Evolutionary conservation across 2,888 invertebrate species (phyloP), one percentile per base, ranked within the genome.

Genomic region (Antheraea yamamai): DNA sequence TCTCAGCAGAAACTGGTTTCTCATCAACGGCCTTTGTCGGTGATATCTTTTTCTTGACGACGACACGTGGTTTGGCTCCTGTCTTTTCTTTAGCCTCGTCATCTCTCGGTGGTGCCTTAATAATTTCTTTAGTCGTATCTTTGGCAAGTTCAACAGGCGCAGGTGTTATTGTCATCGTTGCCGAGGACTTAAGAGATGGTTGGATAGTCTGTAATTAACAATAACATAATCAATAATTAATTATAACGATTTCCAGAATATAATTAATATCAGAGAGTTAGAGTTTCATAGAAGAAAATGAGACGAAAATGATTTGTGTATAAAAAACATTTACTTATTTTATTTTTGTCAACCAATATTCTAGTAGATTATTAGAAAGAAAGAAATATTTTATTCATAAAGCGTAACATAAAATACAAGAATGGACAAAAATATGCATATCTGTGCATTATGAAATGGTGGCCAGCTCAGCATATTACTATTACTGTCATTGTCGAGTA

Each of bases 131-230:
- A 2, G 90, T 90, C 6, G 88, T 81, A 77, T 91, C 92, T 61
- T 84, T 88, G 8, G 81, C 82, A 0, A 92, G 87, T 66, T 83
- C 84, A 0, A 83, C 73, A 0, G 88, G 82, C 1, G 86, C 79
- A 0, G 92, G 91, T 10, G 89, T 83, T 78, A 94, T 93, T 4
- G 92, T 94, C 70, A 95, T 94, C 0, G 95, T 94, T 8, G 95
- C 95, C 47, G 95, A 95, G 0, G 93, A 93, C 75, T 91, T 91
- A 0, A 95, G 83, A 2, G 86, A 87, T 0, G 90, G 91, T 77
- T 90, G 91, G 18, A 84, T 82, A 75, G 83, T 77, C 84, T 90
- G 78, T 47, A 76, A 78, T 30, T n/a, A 35, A 12, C 16, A 55
- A 30, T 30, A 26, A 30, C 23, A 61, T 30, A 30, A 4, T 30